phyloP scores from a whole-genome alignment of 1,140 invertebrate genomes.

The Drosophila nebulosa region DNA sequence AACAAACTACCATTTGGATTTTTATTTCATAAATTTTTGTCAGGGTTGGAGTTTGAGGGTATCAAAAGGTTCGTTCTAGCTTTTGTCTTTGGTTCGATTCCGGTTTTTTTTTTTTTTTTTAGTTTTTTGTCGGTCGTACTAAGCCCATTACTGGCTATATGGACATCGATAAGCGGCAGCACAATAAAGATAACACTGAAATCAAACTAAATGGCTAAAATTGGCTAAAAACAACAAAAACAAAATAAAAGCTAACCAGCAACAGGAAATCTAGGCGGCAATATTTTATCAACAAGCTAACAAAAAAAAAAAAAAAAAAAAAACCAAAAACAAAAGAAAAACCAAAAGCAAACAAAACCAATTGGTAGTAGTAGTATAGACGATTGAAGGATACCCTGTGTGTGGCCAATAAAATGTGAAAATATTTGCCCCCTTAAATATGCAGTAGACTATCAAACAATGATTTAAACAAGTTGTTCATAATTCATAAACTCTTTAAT shows the following conservation, averaged over 20 bases:
- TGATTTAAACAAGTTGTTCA: too few relatives aligned
- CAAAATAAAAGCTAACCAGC: constrained; percentile 44
- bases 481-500: too few relatives aligned
- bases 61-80: neutral
- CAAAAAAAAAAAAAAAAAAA: constrained; percentile 17
- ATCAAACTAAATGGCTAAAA: constrained; percentile 79
- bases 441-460: too few relatives aligned
- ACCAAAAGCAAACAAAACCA: neutral
- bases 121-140: constrained; percentile 16
- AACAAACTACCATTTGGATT: too few relatives aligned
- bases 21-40: too few relatives aligned
- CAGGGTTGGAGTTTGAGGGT: neutral
- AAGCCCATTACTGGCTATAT: constrained; percentile 65
- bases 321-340: neutral
- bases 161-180: constrained; percentile 60
- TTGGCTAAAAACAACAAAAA: constrained; percentile 51
- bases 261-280: constrained; percentile 65
- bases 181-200: constrained; percentile 72
- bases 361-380: neutral
- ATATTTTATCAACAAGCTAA: constrained; percentile 55
- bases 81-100: neutral
- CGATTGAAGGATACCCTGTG: neutral
- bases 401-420: neutral
- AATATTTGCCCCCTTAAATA: too few relatives aligned
- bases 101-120: neutral